Evolutionary conservation across 2,797 vertebrate species (phyloP), one percentile per base, ranked within the genome.

Genomic region (Poecile montanus): DNA sequence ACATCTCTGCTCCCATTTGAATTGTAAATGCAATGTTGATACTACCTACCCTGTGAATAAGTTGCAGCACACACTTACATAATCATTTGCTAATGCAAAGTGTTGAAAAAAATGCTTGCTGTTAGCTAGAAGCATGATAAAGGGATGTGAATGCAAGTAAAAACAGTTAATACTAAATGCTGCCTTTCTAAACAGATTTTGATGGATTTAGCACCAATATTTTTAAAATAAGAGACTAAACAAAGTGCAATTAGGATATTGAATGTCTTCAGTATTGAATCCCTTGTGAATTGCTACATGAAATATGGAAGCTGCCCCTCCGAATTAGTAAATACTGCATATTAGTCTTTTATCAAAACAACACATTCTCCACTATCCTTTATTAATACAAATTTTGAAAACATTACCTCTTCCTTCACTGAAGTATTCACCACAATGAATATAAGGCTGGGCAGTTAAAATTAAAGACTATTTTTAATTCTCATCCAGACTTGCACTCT

Each of bases 11-110:
- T 95, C 51, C 71, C 86, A 78, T 93, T 63, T 91, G 86, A 91
- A 92, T 80, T 89, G 92, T 87, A 96, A 94, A 95, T 87, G 82
- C 57, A 50, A 23, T 57, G 60, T 62, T 93, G 81, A 88, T 95
- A 89, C 53, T 71, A 96, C 40, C 77, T 89, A 92, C 50, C 25
- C 78, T 54, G 71, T 61, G 77, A 93, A 42, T 82, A 93, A 93
- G 11, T 78, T 65, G 25, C 86, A 85, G 53, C 25, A 87, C 34
- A 71, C 56, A 57, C 62, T 94, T 90, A 75, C 15, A 84, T 90
- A 92, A 94, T 79, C 54, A 80, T 67, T 74, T 91, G 68, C 42
- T 65, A 79, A 89, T 51, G 48, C 29, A 13, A 91, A 86, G 38
- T 48, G 71, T 45, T 44, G 60, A 36, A 90, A 93, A 89, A 94